Evolutionary conservation across 2,888 invertebrate genomes (phyloP).

Genomic region (Ennomos erosarius): DNA sequence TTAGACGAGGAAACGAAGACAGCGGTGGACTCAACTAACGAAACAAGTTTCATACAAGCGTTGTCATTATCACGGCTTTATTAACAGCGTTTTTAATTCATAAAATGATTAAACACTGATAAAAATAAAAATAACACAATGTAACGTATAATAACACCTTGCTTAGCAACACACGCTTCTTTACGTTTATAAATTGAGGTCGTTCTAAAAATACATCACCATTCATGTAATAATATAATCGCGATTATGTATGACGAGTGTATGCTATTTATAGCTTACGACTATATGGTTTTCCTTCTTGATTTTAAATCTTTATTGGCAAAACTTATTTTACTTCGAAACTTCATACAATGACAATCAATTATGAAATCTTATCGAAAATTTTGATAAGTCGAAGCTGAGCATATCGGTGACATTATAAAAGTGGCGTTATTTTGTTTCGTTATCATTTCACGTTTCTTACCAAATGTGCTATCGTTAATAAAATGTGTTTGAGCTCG

Average conservation of each 20-base stretch:
- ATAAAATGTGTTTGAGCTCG: constrained; percentile 35
- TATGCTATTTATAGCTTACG: constrained; percentile 12
- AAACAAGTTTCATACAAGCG: constrained; percentile 35
- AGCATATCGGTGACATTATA: constrained; percentile 8
- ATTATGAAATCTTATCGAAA: constrained; percentile 4
- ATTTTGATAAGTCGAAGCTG: constrained; percentile 2
- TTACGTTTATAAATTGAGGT: constrained; percentile 18
- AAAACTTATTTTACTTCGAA: too few relatives aligned
- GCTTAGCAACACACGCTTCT: constrained; percentile 26
- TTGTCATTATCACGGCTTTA: constrained; percentile 30
- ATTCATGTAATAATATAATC: constrained; percentile 17
- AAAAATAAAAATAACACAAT: constrained; percentile 22
- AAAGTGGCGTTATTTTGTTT: constrained; percentile 10
- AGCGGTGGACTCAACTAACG: constrained; percentile 13
- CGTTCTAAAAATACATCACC: constrained; percentile 23
- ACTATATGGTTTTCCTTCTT: too few relatives aligned
- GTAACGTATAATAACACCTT: constrained; percentile 45
- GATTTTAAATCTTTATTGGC: too few relatives aligned
- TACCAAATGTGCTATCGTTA: constrained; percentile 33
- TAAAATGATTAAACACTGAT: constrained; percentile 27
- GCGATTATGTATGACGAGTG: constrained; percentile 15
- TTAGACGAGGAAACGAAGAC: constrained; percentile 33
- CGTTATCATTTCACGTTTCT: constrained; percentile 23
- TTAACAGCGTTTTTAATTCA: constrained; percentile 25
- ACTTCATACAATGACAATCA: constrained; percentile 1